phyloP scores from a whole-genome alignment of 2,797 vertebrate species.

The Apogon talboti region DNA sequence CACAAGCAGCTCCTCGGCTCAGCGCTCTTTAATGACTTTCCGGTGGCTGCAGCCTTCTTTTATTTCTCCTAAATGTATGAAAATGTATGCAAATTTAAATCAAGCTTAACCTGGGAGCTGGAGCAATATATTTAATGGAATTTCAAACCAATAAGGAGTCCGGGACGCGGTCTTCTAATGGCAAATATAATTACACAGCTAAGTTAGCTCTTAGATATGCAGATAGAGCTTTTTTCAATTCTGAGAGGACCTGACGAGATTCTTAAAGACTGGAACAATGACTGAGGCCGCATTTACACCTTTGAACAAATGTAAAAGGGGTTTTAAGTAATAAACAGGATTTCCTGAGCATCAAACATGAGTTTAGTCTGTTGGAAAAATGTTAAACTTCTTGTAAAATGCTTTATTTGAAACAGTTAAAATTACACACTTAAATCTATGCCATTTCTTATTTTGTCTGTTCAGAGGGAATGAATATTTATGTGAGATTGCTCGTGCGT shows the following conservation, averaged over 20 bases:
- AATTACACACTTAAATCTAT: conserved; percentile 4
- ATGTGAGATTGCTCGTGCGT: conserved; percentile 25
- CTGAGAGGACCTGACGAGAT: conserved; percentile 71
- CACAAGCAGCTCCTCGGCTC: conserved; percentile 80
- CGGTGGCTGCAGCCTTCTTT: conserved; percentile 95
- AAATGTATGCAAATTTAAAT: conserved; percentile 99
- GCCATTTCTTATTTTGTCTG: conserved; percentile 16
- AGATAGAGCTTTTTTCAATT: conserved; percentile 82
- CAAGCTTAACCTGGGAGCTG: conserved; percentile 96
- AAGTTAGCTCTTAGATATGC: conserved; percentile 87
- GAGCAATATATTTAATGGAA: conserved; percentile 97
- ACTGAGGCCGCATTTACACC: conserved; percentile 33
- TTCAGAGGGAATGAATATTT: not conserved
- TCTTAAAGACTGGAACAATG: conserved; percentile 65
- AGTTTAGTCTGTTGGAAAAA: not conserved
- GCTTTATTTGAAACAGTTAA: conserved; percentile 13
- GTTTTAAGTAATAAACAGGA: conserved; percentile 10
- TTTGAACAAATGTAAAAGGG: conserved; percentile 4
- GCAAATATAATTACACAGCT: conserved; percentile 91
- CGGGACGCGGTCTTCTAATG: conserved; percentile 86
- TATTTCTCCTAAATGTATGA: conserved; percentile 99
- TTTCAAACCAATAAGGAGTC: conserved; percentile 94
- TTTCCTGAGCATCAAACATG: not conserved
- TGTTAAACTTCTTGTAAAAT: not conserved
- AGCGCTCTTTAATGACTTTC: conserved; percentile 93